Conservation (phyloP, 2,113 vertebrate genomes). For the Nibea coibor region DNA sequence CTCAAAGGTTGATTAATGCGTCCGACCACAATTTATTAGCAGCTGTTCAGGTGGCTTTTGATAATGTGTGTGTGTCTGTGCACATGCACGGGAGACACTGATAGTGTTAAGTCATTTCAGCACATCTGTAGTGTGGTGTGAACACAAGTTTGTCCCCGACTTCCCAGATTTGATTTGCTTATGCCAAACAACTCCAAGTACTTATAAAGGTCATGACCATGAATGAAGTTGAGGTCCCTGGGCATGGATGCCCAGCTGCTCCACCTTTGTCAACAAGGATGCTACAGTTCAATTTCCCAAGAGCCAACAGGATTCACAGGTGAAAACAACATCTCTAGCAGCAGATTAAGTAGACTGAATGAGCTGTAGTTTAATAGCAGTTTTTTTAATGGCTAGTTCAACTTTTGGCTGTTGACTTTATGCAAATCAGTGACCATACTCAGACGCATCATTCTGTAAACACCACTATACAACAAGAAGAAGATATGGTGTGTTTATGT, state of each 20-base stretch:
- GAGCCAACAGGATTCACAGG: not conserved
- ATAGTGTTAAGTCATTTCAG: not conserved
- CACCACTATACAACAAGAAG: too few relatives aligned
- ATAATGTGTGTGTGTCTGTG: conserved; percentile 21
- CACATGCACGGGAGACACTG: not conserved
- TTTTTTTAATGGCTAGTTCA: not conserved
- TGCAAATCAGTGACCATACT: too few relatives aligned
- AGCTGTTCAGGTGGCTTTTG: conserved; percentile 71
- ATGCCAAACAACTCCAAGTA: conserved; percentile 15
- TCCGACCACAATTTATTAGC: conserved; percentile 69
- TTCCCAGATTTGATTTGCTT: conserved; percentile 15
- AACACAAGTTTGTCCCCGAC: not conserved
- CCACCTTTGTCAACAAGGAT: not conserved
- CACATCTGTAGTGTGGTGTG: not conserved
- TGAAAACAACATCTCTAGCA: not conserved
- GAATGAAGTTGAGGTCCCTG: not conserved
- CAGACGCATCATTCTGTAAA: too few relatives aligned
- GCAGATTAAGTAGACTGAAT: not conserved
- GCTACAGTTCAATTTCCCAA: not conserved
- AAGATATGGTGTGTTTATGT: too few relatives aligned
- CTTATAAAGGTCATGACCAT: conserved; percentile 17
- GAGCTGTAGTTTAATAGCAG: not conserved
- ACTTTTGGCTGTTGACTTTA: not conserved
- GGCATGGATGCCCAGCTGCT: not conserved
- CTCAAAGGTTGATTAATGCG: conserved; percentile 79